Percentiles rank a stretch among this genome's conserved stretches.
These are phyloP conservation scores for Furnarius figulus DNA, from an alignment of 2,113 vertebrate species.

Conservation along the genomic window DNA sequence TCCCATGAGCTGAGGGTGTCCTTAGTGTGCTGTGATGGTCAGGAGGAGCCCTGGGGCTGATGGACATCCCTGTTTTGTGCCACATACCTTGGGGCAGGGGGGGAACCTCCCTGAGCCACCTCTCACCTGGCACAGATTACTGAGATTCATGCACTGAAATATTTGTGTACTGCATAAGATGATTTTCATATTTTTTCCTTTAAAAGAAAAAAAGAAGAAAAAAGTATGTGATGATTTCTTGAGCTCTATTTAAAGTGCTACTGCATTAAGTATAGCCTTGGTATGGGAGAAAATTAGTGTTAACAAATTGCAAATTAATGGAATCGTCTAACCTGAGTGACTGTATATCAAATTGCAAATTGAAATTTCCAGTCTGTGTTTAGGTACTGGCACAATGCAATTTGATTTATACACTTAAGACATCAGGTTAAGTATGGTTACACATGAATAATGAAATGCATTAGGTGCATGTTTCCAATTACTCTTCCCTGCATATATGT, in stretches of 20 bases:
- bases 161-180: neutral
- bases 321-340: neutral
- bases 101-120: neutral
- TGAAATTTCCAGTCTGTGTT: conserved; percentile 20
- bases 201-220: neutral
- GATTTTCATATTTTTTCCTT: rapidly evolving
- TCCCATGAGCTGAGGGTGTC: neutral
- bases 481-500: neutral
- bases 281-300: neutral
- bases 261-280: neutral
- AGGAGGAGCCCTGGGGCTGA: neutral
- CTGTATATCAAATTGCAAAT: conserved; percentile 1
- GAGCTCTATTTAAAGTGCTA: neutral
- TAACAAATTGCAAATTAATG: conserved; percentile 9
- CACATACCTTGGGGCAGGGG: neutral
- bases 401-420: conserved; percentile 9
- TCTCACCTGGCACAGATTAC: neutral
- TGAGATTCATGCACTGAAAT: conserved; percentile 17
- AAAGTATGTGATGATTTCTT: neutral
- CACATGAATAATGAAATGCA: neutral
- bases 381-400: neutral
- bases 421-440: neutral
- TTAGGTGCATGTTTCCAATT: neutral
- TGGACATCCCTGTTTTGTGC: neutral
- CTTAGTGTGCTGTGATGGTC: conserved; percentile 21